phyloP scores from a whole-genome alignment of 1,140 invertebrate species.

The Drosophila subobscura region DNA sequence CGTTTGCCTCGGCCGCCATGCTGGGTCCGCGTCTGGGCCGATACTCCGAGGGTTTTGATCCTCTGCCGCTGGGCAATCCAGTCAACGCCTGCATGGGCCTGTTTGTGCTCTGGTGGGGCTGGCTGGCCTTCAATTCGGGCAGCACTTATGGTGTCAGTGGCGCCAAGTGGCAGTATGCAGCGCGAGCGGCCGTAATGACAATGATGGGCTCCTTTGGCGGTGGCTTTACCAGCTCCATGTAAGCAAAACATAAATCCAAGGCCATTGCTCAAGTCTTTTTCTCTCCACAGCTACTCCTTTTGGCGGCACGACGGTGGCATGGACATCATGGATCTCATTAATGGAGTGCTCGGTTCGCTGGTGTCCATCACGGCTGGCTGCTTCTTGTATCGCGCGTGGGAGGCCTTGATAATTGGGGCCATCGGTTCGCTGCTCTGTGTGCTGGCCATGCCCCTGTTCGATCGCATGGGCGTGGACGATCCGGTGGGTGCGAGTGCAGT shows the following conservation, averaged over 20 bases:
- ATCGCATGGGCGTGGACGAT: slow-evolving; percentile 92
- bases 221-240: slow-evolving; percentile 89
- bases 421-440: slow-evolving; percentile 91
- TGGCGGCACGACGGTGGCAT: slow-evolving; percentile 89
- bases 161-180: slow-evolving; percentile 90
- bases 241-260: slow-evolving; percentile 44
- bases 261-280: background rate
- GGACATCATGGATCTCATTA: slow-evolving; percentile 94
- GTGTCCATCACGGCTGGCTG: slow-evolving; percentile 96
- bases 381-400: slow-evolving; percentile 93
- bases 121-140: slow-evolving; percentile 97
- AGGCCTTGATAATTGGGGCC: slow-evolving; percentile 92
- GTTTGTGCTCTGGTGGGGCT: slow-evolving; percentile 97
- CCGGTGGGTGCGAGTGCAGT: slow-evolving; percentile 95
- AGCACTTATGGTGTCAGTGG: slow-evolving; percentile 90
- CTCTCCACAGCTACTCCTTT: slow-evolving; percentile 85
- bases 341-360: slow-evolving; percentile 93
- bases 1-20: slow-evolving; percentile 95
- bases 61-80: slow-evolving; percentile 92
- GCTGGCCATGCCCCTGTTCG: slow-evolving; percentile 88
- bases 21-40: slow-evolving; percentile 94
- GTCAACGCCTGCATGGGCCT: slow-evolving; percentile 96
- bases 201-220: slow-evolving; percentile 95
- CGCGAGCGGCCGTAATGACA: slow-evolving; percentile 94
- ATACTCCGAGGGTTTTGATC: slow-evolving; percentile 90